Percentiles rank a stretch among this genome's conserved stretches.
These are phyloP conservation scores for Xestia sexstrigata DNA, from an alignment of 2,888 invertebrate genomes.

Conservation along the genomic window DNA sequence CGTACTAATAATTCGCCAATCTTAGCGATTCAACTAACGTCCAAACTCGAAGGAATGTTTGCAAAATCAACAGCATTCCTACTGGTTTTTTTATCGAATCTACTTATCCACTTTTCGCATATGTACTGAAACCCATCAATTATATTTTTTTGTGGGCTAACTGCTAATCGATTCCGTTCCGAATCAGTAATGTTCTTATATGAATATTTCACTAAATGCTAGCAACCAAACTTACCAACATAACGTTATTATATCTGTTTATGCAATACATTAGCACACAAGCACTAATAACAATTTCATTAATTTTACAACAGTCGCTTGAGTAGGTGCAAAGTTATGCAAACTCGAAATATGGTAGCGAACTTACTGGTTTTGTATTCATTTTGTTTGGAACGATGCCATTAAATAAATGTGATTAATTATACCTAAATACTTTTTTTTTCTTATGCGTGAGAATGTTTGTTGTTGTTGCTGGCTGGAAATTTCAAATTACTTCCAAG, in stretches of 20 bases:
- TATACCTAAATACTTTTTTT: constrained; percentile 19
- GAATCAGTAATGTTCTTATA: constrained; percentile 43
- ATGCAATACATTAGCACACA: constrained; percentile 63
- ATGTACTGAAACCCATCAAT: constrained; percentile 37
- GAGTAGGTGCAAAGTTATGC: constrained; percentile 48
- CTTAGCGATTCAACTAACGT: constrained; percentile 33
- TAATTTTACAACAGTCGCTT: constrained; percentile 54
- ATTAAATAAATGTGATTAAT: constrained; percentile 26
- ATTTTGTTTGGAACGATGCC: constrained; percentile 45
- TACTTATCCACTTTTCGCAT: constrained; percentile 30
- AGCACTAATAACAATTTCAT: constrained; percentile 55
- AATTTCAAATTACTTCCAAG: background rate
- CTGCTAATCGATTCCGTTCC: constrained; percentile 40
- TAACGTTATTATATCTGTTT: constrained; percentile 50
- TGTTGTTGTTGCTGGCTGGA: background rate
- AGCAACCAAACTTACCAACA: constrained; percentile 44
- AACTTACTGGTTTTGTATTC: constrained; percentile 31
- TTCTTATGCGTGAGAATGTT: background rate
- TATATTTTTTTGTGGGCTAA: constrained; percentile 35
- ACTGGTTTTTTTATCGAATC: constrained; percentile 27
- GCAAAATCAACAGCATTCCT: constrained; percentile 41
- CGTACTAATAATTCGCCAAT: constrained; percentile 21
- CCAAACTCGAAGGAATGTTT: constrained; percentile 32
- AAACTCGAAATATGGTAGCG: constrained; percentile 46
- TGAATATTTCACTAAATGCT: constrained; percentile 48